A percentile compares a stretch with the other conserved stretches of the same genome.
Conservation (phyloP, 2,888 invertebrate species). For the Ormyrus thymus region DNA sequence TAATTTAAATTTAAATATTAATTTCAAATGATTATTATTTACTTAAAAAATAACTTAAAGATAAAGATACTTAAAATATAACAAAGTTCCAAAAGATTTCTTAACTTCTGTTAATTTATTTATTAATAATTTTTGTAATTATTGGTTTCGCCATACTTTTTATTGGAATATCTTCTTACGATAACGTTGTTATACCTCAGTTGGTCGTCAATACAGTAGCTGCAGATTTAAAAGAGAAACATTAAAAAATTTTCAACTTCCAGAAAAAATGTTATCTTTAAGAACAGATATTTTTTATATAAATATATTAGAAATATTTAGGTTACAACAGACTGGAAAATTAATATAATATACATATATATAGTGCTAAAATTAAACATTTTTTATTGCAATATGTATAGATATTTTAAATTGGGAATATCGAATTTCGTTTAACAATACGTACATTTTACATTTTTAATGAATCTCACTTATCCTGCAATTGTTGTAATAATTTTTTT, state of each 20-base stretch:
- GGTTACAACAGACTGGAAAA: neutral
- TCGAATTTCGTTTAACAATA: neutral
- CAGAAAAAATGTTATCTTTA: constrained; percentile 6
- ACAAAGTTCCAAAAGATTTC: too few species aligned
- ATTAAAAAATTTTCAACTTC: neutral
- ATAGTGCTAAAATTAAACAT: neutral
- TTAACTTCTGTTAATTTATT: neutral
- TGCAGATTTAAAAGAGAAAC: constrained; percentile 64
- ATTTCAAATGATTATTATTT: too few species aligned
- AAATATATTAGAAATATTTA: neutral
- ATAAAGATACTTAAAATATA: too few species aligned
- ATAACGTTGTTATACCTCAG: constrained; percentile 77
- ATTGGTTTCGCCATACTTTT: constrained; percentile 87
- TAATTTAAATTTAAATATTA: too few species aligned
- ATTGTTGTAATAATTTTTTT: constrained; percentile 11
- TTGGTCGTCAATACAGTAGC: constrained; percentile 68
- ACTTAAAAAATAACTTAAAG: too few species aligned
- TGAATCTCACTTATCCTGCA: neutral
- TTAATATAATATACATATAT: neutral
- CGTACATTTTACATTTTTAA: neutral
- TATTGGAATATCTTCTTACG: constrained; percentile 90
- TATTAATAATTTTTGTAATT: constrained; percentile 76
- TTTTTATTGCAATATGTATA: neutral
- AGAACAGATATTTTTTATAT: constrained; percentile 6
- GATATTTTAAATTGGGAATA: neutral